These are phyloP conservation scores for Hylaea fasciaria DNA, from an alignment of 2,888 invertebrate species.

Conservation along the genomic window DNA sequence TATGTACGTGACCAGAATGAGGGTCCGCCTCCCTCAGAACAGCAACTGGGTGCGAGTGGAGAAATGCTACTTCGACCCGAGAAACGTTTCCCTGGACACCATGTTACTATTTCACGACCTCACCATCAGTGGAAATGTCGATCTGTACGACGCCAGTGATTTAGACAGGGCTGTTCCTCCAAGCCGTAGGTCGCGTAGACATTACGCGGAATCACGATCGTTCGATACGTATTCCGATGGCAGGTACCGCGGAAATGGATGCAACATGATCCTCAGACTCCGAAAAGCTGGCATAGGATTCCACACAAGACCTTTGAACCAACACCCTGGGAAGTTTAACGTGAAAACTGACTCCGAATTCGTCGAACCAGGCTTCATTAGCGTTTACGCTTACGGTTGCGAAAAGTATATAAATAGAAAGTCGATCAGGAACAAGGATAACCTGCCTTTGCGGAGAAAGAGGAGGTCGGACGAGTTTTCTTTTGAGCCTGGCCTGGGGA, in stretches of 20 bases:
- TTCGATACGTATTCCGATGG: constrained; percentile 59
- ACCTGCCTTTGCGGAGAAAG: constrained; percentile 64
- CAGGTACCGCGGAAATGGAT: constrained; percentile 82
- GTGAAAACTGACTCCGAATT: constrained; percentile 93
- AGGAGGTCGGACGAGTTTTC: constrained; percentile 75
- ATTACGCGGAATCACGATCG: constrained; percentile 71
- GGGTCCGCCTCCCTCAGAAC: constrained; percentile 87
- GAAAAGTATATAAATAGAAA: constrained; percentile 84
- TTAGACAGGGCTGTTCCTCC: constrained; percentile 67
- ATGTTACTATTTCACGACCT: constrained; percentile 91
- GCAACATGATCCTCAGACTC: constrained; percentile 91
- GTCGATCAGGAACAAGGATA: constrained; percentile 71
- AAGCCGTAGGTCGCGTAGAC: constrained; percentile 62
- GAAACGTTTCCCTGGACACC: constrained; percentile 90
- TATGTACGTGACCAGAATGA: constrained; percentile 89
- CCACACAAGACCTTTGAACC: constrained; percentile 88
- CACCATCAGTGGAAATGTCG: constrained; percentile 91
- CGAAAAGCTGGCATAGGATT: constrained; percentile 92
- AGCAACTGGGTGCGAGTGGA: constrained; percentile 90
- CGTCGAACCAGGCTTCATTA: constrained; percentile 93
- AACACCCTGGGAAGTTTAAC: constrained; percentile 88
- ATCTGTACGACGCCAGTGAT: constrained; percentile 81
- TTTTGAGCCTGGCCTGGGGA: constrained; percentile 67
- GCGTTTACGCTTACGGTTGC: constrained; percentile 94
- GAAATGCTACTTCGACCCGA: constrained; percentile 90